Percentiles rank a stretch among this genome's conserved stretches.
These are phyloP conservation scores for Wasmannia auropunctata DNA, from an alignment of 1,140 invertebrate species.

Conservation along the genomic window DNA sequence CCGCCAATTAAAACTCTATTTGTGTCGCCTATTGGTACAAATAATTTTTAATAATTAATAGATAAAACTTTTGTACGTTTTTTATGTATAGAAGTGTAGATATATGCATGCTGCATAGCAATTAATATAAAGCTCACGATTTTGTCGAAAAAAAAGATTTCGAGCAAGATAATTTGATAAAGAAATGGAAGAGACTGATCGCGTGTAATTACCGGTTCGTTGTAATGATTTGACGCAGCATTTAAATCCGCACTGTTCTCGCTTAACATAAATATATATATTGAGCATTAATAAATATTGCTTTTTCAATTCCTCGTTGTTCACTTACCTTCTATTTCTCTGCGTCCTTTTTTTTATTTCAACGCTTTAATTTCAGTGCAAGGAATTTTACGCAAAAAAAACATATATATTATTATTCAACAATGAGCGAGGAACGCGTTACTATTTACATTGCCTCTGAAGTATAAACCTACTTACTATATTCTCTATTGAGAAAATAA, in stretches of 20 bases:
- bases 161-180: background rate
- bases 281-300: constrained; percentile 63
- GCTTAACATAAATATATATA: constrained; percentile 28
- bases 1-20: constrained; percentile 1
- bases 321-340: background rate
- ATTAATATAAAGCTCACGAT: background rate
- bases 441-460: constrained; percentile 64
- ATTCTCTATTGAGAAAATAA: constrained; percentile 56
- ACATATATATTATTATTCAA: constrained; percentile 65
- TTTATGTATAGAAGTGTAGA: constrained; percentile 14
- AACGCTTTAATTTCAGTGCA: background rate
- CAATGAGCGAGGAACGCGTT: constrained; percentile 53
- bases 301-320: constrained; percentile 35
- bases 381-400: constrained; percentile 51
- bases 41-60: constrained; percentile 26
- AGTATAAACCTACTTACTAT: constrained; percentile 35
- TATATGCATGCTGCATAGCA: constrained; percentile 1
- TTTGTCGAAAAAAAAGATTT: background rate
- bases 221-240: constrained; percentile 3
- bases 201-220: constrained; percentile 14
- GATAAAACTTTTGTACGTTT: constrained; percentile 26
- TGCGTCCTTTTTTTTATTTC: background rate
- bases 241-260: constrained; percentile 56
- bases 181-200: constrained; percentile 63
- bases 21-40: background rate